These are phyloP conservation scores for Cetonia aurata DNA, from an alignment of 2,888 invertebrate genomes.

Conservation along the genomic window DNA sequence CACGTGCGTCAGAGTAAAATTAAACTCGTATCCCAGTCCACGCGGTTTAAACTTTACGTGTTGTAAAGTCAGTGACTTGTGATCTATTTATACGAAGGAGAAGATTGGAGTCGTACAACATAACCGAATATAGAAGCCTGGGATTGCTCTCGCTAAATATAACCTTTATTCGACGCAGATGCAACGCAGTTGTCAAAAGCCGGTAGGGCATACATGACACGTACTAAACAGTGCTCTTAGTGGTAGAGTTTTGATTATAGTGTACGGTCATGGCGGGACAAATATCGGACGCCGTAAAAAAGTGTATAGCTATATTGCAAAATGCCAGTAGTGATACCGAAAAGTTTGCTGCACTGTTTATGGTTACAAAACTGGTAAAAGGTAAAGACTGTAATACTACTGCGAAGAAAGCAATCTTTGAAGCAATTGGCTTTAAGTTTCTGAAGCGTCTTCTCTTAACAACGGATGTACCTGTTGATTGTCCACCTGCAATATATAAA, in stretches of 20 bases:
- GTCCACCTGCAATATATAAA: constrained; percentile 90
- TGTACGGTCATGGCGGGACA: constrained; percentile 61
- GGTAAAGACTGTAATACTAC: constrained; percentile 82
- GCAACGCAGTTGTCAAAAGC: constrained; percentile 51
- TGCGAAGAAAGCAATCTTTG: constrained; percentile 83
- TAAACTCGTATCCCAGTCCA: constrained; percentile 19
- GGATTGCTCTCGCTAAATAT: constrained; percentile 63
- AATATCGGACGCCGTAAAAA: constrained; percentile 85
- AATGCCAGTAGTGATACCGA: constrained; percentile 88
- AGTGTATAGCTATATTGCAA: constrained; percentile 85
- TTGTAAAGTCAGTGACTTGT: constrained; percentile 61
- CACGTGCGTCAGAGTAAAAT: constrained; percentile 30
- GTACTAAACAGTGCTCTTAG: constrained; percentile 36
- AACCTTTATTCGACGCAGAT: constrained; percentile 59
- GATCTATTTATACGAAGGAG: constrained; percentile 62
- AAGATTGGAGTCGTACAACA: constrained; percentile 61
- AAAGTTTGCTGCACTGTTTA: constrained; percentile 91
- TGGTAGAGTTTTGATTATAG: constrained; percentile 27
- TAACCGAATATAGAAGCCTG: constrained; percentile 66
- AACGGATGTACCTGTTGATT: constrained; percentile 85
- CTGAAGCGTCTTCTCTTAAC: constrained; percentile 83
- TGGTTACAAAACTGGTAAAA: constrained; percentile 91
- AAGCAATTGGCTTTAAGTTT: constrained; percentile 91
- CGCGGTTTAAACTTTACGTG: constrained; percentile 32
- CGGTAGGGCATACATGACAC: constrained; percentile 41